Evolutionary conservation across 30 jellyfish, hydroid and myxozoan species (phyloP), one percentile per base, ranked within the genome.

Genomic region (Sanderia malayensis): DNA sequence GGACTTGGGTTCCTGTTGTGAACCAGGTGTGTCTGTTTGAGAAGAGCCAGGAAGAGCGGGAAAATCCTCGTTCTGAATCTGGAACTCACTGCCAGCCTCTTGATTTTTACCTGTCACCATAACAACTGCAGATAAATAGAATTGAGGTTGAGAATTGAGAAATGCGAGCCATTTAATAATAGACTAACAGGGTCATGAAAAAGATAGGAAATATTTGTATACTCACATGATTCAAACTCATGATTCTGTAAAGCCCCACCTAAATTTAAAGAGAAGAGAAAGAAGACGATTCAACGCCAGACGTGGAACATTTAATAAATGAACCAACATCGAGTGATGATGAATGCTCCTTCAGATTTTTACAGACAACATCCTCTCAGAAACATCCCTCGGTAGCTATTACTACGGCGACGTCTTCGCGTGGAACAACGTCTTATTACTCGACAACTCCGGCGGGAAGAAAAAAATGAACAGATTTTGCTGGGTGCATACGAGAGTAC

Each of bases 21-120:
- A n/a, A 30, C 29, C 32, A 2, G 82, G 31, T 20, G 91, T 49
- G 1, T 79, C 91, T 19, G 91, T 26, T 33, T 63, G 83, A 0
- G 85, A 46, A 17, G 96, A 26, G 15, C 98, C 98, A 30, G 98
- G 98, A 18, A 90, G 69, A 27, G 98, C 98, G 0, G 98, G 98
- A 66, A 90, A 90, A 59, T 90, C 98, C 73, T 90, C 98, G 60
- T 80, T 90, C 61, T 90, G 98, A 53, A 90, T 90, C 79, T 90
- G 98, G 44, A 90, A 90, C 47, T 90, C 98, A 76, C 82, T 90
- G 13, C 85, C 93, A 20, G 84, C 77, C 30, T 76, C 89, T 46
- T 83, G 81, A 30, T 55, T 74, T 64, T 83, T 90, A 34, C 82
- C 82, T 31, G 96, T 74, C 20, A 93, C 94, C 96, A 90, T 83